Base-by-base conservation (phyloP, 2,113 vertebrate species). In the Crotalus tigris region DNA sequence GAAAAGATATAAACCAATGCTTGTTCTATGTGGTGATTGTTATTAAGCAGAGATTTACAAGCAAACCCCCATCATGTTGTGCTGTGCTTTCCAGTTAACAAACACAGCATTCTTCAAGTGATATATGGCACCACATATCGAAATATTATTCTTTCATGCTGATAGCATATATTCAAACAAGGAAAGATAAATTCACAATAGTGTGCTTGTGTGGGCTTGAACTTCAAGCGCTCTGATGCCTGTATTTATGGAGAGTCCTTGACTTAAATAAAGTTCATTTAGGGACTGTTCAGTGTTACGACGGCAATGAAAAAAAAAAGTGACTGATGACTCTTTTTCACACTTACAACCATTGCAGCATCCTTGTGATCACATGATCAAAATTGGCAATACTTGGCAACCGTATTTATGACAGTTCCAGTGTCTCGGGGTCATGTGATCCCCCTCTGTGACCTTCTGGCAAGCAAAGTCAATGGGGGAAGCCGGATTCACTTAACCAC, bases 31-130 rank as follows among this genome's bases (percentile, higher is more conserved):
- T 90, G 95, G 58, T 91, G 93, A 86, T 61, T 94, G 87, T 58
- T 96, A 93, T 91, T 94, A 96, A 95, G 91, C 85, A 94, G 93
- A 97, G 94, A 96, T 97, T 96, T 96, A 96, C 81, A 95, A 59
- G 92, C 92, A 94, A 91, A 93, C 53, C 54, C 92, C 59, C 93
- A 26, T 69, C 87, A n/a, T 54, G 59, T 87, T 94, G 91, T 91
- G 85, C 85, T 92, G 46, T 94, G 91, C 93, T 96, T 96, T 96
- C 88, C 93, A 93, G 89, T 94, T 95, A 95, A 96, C 92, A 96
- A 96, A 94, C 94, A 95, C 93, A 94, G 95, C 96, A 96, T 89
- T 87, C 93, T 96, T 95, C 97, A 96, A 96, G 91, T 95, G 24
- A 93, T 95, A 89, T 53, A 94, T 88, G 95, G 97, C 94, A 94